These are phyloP conservation scores for Crotalus horridus DNA, from an alignment of 2,113 vertebrate species.

Conservation along the genomic window DNA sequence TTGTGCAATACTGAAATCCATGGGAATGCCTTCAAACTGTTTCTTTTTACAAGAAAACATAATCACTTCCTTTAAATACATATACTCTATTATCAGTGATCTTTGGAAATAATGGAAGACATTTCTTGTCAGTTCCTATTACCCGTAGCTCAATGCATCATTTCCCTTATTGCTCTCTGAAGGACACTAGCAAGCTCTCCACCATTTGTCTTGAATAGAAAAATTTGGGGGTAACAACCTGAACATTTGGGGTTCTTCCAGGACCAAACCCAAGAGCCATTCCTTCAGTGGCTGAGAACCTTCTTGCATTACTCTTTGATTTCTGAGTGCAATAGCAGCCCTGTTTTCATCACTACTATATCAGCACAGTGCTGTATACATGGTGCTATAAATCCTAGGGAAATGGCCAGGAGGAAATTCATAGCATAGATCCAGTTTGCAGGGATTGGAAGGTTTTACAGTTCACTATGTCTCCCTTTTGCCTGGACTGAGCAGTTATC, in stretches of 20 bases:
- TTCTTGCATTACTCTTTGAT: background rate
- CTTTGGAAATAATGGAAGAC: background rate
- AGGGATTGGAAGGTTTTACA: background rate
- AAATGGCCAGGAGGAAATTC: background rate
- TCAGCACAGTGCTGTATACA: background rate
- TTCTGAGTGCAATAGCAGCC: background rate
- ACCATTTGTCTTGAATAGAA: background rate
- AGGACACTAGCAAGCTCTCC: background rate
- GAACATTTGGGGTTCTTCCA: background rate
- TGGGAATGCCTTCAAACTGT: background rate
- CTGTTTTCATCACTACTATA: background rate
- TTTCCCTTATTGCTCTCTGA: background rate
- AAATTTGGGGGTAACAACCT: background rate
- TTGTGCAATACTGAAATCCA: background rate
- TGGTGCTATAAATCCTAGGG: background rate
- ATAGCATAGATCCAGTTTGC: background rate
- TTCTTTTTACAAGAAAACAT: background rate
- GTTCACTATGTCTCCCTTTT: background rate
- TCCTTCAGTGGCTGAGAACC: background rate
- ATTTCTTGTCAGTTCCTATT: background rate
- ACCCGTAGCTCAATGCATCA: background rate
- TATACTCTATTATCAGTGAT: background rate
- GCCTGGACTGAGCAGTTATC: background rate
- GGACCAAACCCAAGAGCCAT: background rate
- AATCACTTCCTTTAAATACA: background rate